Percentiles rank a stretch among this genome's conserved stretches.
Evolutionary conservation across 1,140 invertebrate genomes (phyloP).

Genomic region (Phortica variegata): DNA sequence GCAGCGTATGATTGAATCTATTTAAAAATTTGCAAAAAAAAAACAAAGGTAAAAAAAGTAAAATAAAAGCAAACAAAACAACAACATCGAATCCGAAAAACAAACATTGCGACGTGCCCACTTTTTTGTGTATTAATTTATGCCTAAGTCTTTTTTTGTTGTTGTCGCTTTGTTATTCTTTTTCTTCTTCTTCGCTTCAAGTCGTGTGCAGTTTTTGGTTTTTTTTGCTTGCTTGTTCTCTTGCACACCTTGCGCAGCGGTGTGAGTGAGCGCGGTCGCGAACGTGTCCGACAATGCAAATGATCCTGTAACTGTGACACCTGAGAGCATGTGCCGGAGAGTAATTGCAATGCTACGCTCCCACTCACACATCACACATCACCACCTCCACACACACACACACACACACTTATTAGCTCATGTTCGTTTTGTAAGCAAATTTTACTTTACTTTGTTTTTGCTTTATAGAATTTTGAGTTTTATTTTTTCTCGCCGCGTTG

Average conservation of each 20-base stretch:
- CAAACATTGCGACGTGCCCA: conserved; percentile 50
- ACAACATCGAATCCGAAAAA: conserved; percentile 9
- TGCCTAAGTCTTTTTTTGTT: conserved; percentile 21
- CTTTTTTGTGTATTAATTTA: conserved; percentile 35
- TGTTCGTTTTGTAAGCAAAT: neutral
- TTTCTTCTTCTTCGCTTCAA: conserved; percentile 15
- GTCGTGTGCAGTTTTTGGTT: too few species aligned
- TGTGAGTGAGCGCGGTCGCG: too few species aligned
- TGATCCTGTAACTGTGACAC: conserved; percentile 36
- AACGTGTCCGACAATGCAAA: conserved; percentile 35
- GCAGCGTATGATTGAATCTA: conserved; percentile 25
- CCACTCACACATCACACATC: neutral
- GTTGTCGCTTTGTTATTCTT: conserved; percentile 11
- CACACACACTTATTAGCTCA: conserved; percentile 5
- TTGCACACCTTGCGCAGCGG: conserved; percentile 39
- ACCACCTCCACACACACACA: too few species aligned
- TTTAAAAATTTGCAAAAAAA: too few species aligned
- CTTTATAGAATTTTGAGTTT: neutral
- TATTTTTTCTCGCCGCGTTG: too few species aligned
- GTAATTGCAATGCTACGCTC: too few species aligned
- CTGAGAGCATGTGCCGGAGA: too few species aligned
- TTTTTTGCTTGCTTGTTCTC: conserved; percentile 1
- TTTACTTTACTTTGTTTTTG: neutral
- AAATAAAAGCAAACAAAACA: conserved; percentile 27
- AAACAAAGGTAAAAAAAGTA: too few species aligned